phyloP scores from a whole-genome alignment of 2,888 invertebrate species.

The Trissoscelio sp. region DNA sequence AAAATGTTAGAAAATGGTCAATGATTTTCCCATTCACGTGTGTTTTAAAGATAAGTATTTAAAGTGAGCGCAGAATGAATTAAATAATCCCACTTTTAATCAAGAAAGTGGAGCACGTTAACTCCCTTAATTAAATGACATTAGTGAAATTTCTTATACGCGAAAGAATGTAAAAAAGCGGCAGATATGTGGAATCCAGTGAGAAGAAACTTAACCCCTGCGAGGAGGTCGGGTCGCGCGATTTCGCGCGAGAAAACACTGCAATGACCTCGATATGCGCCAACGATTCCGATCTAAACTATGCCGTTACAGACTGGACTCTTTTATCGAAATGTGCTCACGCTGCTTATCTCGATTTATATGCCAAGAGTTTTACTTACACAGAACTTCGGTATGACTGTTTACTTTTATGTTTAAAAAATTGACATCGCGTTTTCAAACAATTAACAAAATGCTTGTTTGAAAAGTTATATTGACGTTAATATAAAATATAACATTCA shows the following conservation, averaged over 20 bases:
- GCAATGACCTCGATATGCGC: constrained; percentile 59
- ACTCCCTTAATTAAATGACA: constrained; percentile 32
- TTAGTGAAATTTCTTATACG: constrained; percentile 19
- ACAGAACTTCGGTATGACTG: neutral
- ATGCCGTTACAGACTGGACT: constrained; percentile 35
- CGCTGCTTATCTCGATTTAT: constrained; percentile 22
- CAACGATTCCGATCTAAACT: constrained; percentile 55
- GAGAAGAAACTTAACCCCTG: constrained; percentile 55
- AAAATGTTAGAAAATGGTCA: neutral
- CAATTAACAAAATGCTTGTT: constrained; percentile 9
- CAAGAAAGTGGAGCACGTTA: constrained; percentile 22
- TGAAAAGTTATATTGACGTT: too few relatives aligned
- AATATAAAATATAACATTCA: too few relatives aligned
- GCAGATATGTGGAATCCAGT: constrained; percentile 35
- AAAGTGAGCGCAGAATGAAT: neutral
- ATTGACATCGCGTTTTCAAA: neutral
- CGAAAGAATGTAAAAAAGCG: constrained; percentile 9
- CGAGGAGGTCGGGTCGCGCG: constrained; percentile 60
- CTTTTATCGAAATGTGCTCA: constrained; percentile 38
- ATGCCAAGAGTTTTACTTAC: constrained; percentile 3
- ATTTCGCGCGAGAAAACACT: constrained; percentile 55
- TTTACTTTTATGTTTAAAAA: neutral
- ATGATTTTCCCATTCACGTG: neutral
- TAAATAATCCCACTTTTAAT: neutral
- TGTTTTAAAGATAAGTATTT: neutral